Base-by-base conservation (phyloP, 2,797 vertebrate species). In the Phalloptychus januarius region DNA sequence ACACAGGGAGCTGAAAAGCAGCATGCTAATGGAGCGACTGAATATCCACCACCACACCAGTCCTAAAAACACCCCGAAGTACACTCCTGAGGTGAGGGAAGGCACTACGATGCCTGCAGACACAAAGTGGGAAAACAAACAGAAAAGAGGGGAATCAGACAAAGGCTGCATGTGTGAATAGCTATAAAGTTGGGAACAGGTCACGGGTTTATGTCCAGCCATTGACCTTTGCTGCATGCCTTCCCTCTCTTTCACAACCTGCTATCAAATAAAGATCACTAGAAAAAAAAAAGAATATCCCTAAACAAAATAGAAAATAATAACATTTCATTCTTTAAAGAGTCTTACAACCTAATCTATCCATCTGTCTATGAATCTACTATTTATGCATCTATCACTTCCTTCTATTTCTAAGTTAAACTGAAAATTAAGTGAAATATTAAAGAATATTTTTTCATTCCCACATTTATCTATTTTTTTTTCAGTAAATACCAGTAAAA, bases 41-140 rank as follows among this genome's bases (percentile, higher is more conserved):
- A 96, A 96, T 2, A 96, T 90, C 97, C 97, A 97, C 93, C 95
- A 96, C 92, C 96, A 96, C 5, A 96, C 95, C 75, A 97, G 87
- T 8, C 90, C 91, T 36, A 97, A 87, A 84, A 97, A 97, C 33
- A 85, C 82, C 71, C 89, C 91, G 0, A 97, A 96, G 87, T 97
- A 97, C 73, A 97, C 78, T 0, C 92, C 91, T 1, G 96, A 97
- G 36, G 95, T 96, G 74, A 97, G 86, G 2, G 96, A 97, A 25
- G 96, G 96, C 40, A 96, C 84, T 0, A 81, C 89, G 76, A 97
- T 95, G 63, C 96, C 96, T 97, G 88, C 58, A 70, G 15, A 85
- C 54, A 83, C n/a, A 76, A 15, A 72, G 25, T 20, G 33, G 20
- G n/a, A 36, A 70, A 80, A 40, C 18, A 3, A 36, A 25, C 2